Evolutionary conservation across 2,113 vertebrate species (phyloP), one percentile per base, ranked within the genome.

Genomic region (Empidonax traillii): DNA sequence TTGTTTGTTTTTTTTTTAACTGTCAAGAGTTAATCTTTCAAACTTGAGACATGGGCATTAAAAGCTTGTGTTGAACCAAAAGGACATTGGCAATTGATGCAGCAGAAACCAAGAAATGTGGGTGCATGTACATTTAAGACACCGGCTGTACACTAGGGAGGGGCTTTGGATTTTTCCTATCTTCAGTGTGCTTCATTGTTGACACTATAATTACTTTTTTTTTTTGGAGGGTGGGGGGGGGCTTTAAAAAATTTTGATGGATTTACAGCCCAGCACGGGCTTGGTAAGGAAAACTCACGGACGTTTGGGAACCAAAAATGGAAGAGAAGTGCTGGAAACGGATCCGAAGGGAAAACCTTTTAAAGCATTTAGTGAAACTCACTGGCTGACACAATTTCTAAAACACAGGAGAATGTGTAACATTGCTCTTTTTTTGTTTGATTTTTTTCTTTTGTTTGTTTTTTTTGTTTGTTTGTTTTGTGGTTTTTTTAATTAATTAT

Each of bases 401-500:
- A 97, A 94, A 84, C 77, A 96, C 85, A 92, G 95, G 79, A 97
- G 93, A 85, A 96, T 96, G 95, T 98, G 92, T 97, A 97, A 97
- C 77, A 47, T 96, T 97, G 72, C 35, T 35, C 35, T 68, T 76
- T 52, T 63, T 62, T 62, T 9, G 15, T 55, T 33, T 33, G n/a
- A 15, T 27, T 39, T 61, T 27, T 39, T 39, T 27, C 24, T 89
- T 58, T n/a, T 33, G 31, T 56, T 56, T 46, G 44, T 19, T 31
- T 31, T 16, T 44, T 56, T 33, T 87, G 47, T 25, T 56, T 15
- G 21, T 22, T 47, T 47, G 8, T 12, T 89, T 98, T 98, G 98
- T 96, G 5, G 87, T 98, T 97, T 87, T 98, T 98, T 96, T 97
- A 97, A 97, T 97, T 96, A 97, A 98, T 98, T 97, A 98, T 97